Conservation (phyloP, 37 sponge, comb jelly and placozoan species). For the Oscarella lobularis region DNA sequence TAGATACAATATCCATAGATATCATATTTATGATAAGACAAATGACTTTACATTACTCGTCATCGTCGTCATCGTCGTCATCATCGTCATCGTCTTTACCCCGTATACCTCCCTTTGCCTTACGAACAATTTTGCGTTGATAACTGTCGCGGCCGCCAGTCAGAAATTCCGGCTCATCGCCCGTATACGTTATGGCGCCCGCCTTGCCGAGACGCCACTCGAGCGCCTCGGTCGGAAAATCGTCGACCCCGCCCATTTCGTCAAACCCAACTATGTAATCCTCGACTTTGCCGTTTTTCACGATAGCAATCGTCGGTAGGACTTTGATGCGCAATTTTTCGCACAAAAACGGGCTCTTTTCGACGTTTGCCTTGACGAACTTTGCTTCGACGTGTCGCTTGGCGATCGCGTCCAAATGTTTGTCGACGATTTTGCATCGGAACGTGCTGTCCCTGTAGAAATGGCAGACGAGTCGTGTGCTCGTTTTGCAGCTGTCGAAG, state of each 20-base stretch:
- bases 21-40: too few relatives aligned
- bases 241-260: constrained; percentile 83
- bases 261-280: constrained; percentile 95
- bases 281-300: constrained; percentile 56
- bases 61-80: constrained; percentile 14
- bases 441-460: constrained; percentile 77
- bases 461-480: constrained; percentile 77
- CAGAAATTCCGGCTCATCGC: constrained; percentile 74
- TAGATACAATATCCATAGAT: too few relatives aligned
- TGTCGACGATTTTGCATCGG: constrained; percentile 97
- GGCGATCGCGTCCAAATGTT: constrained; percentile 77
- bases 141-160: neutral
- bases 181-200: constrained; percentile 72
- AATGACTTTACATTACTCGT: too few relatives aligned
- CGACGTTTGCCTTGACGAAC: constrained; percentile 84
- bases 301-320: constrained; percentile 75
- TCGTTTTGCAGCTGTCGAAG: constrained; percentile 83
- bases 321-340: constrained; percentile 74
- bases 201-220: constrained; percentile 89
- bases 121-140: neutral
- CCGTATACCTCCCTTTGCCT: neutral
- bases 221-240: constrained; percentile 89
- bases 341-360: constrained; percentile 82
- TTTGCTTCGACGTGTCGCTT: constrained; percentile 83
- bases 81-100: neutral